Base-by-base conservation (phyloP, 1,140 invertebrate genomes). In the Zaprionus taronus region DNA sequence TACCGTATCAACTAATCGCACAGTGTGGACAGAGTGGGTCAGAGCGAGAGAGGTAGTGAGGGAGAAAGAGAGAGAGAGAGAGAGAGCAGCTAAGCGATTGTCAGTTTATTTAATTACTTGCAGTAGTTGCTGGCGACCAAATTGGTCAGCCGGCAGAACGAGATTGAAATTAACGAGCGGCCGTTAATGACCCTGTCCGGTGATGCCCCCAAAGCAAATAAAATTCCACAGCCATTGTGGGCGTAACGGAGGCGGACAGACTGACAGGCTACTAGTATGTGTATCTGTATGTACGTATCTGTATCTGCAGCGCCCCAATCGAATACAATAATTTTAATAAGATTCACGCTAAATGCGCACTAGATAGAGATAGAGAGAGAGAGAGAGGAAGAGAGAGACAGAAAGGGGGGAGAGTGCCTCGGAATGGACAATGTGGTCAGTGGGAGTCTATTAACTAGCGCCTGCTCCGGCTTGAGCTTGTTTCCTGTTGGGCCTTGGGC, bases 121-220 rank as follows among this genome's bases (percentile, higher is more conserved):
- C 36, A 14, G 34, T 62, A 69, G 38, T 63, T 57, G 31, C n/a
- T 56, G 63, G 55, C 20, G 44, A 17, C 36, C 55, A 71, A 72
- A 76, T 65, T 71, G 73, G 61, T 72, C 55, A 55, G 53, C 63
- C 44, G 60, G 38, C 75, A 41, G 58, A 63, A 77, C 36, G 69
- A 62, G 74, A 80, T 81, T 81, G 83, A 85, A 85, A 85, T 85
- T 79, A 85, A 85, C 83, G 79, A 86, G 64, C 75, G 61, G 51
- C 77, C 78, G 79, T 86, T 86, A 85, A 85, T 86, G 83, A 85
- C 67, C 55, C 65, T 65, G 72, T 70, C 63, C 63, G 44, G 47
- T 15, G 34, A n/a, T 61, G 41, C 24, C 44, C 51, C 44, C 41
- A 24, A 64, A 70, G 73, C 65, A 65, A 86, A 81, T 81, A 85